phyloP scores from a whole-genome alignment of 2,113 vertebrate species.

The Paedocypris sp. region DNA sequence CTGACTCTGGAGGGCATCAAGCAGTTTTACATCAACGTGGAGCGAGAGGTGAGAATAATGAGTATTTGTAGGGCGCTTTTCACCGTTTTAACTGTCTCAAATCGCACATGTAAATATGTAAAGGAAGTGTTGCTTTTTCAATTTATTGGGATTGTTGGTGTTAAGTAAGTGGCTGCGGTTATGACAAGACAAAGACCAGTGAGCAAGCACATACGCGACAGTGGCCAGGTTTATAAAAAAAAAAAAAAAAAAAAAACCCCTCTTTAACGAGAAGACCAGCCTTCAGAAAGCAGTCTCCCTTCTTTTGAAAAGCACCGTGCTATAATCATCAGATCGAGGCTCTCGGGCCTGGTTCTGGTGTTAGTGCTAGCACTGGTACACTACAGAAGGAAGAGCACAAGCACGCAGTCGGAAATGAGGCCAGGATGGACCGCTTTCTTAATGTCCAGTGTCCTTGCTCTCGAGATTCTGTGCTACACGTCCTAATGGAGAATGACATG shows the following conservation, averaged over 20 bases:
- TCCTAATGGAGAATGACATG: background rate
- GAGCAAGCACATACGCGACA: too few species aligned
- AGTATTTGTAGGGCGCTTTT: too few species aligned
- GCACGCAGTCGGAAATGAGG: conserved; percentile 52
- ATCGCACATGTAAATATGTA: too few species aligned
- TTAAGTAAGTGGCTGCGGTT: too few species aligned
- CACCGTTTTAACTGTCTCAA: background rate
- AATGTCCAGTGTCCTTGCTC: conserved; percentile 61
- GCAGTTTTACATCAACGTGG: conserved; percentile 98
- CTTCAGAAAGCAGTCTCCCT: too few species aligned
- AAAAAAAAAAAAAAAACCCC: too few species aligned
- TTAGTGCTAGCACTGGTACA: conserved; percentile 58
- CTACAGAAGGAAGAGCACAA: conserved; percentile 56
- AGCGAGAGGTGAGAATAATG: conserved; percentile 92
- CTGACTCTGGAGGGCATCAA: conserved; percentile 98
- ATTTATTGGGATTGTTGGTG: too few species aligned
- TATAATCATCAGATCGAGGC: conserved; percentile 51
- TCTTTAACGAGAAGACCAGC: too few species aligned
- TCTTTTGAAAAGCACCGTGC: conserved; percentile 62
- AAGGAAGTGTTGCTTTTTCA: too few species aligned
- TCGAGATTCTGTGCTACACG: conserved; percentile 53
- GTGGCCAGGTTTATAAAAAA: too few species aligned
- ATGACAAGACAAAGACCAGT: too few species aligned
- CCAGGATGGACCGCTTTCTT: conserved; percentile 62
- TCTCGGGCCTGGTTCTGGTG: conserved; percentile 43